These are phyloP conservation scores for Astropecten irregularis DNA, from an alignment of 53 echinoderm and acorn worm genomes.

Conservation along the genomic window DNA sequence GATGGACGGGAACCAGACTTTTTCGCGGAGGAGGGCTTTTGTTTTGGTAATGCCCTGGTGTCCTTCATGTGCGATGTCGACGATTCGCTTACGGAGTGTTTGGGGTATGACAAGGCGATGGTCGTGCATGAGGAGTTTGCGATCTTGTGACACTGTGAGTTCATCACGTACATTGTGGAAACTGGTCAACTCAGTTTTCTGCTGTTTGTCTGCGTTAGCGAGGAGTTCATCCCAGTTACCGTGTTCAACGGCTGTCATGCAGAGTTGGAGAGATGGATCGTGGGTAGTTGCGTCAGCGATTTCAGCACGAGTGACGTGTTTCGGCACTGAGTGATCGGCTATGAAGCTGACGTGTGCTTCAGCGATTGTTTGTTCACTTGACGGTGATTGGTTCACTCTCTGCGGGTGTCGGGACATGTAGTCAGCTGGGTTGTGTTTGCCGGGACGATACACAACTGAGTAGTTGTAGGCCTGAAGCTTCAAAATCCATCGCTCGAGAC, in stretches of 20 bases:
- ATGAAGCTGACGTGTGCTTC: slow-evolving; percentile 63
- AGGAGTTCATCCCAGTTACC: slow-evolving; percentile 20
- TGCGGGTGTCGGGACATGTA: no score
- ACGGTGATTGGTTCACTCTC: no score
- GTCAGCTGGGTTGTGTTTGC: no score
- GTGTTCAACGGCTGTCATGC: slow-evolving; percentile 11
- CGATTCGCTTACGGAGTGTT: no score
- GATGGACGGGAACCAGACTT: slow-evolving; percentile 78
- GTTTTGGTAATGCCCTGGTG: slow-evolving; percentile 77
- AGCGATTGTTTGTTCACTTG: slow-evolving; percentile 65
- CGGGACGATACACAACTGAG: slow-evolving; percentile 61
- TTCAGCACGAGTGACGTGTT: slow-evolving; percentile 26
- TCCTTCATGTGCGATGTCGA: slow-evolving; percentile 57
- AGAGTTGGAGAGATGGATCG: slow-evolving; percentile 15
- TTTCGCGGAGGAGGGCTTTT: slow-evolving; percentile 67
- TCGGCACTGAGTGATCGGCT: no score
- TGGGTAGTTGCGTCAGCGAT: no score
- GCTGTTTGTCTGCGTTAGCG: no score
- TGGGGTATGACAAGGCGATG: slow-evolving; percentile 32
- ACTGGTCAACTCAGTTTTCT: no score
- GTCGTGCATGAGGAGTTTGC: slow-evolving; percentile 28
- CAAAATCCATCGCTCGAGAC: slow-evolving; percentile 30
- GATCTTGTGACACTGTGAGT: no score
- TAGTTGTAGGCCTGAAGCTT: slow-evolving; percentile 56
- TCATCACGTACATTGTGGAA: no score